A percentile compares a stretch with the other conserved stretches of the same genome.
phyloP scores from a whole-genome alignment of 2,797 vertebrate species.

The Danio kyathit region DNA sequence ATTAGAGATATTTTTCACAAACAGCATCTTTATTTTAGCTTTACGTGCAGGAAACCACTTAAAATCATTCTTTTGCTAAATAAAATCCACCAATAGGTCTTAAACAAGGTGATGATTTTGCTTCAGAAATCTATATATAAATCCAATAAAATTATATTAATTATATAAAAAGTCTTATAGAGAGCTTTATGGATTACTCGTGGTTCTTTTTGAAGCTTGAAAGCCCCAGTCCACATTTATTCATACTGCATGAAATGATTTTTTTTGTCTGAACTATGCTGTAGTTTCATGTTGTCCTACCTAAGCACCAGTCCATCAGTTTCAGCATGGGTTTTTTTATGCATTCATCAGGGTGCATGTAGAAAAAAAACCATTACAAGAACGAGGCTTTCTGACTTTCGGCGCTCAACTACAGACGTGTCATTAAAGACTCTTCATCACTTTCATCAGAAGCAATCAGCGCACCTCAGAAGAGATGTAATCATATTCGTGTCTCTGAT shows the following conservation, averaged over 20 bases:
- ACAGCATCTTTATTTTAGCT: not conserved
- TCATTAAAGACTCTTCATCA: conserved; percentile 41
- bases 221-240: not conserved
- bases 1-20: not conserved
- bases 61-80: not conserved
- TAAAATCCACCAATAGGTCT: not conserved
- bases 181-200: not conserved
- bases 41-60: not conserved
- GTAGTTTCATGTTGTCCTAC: conserved; percentile 1
- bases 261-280: not conserved
- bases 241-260: not conserved
- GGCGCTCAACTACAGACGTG: conserved; percentile 13
- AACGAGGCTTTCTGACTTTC: conserved; percentile 16
- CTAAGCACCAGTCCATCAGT: not conserved
- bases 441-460: conserved; percentile 50
- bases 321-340: conserved; percentile 20
- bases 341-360: not conserved
- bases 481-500: conserved; percentile 42
- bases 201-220: not conserved
- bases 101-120: not conserved
- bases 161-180: not conserved
- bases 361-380: conserved; percentile 31
- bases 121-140: not conserved
- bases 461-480: conserved; percentile 40
- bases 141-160: not conserved